These are phyloP conservation scores for Pecten maximus DNA, from an alignment of 2,888 invertebrate species.

Conservation along the genomic window DNA sequence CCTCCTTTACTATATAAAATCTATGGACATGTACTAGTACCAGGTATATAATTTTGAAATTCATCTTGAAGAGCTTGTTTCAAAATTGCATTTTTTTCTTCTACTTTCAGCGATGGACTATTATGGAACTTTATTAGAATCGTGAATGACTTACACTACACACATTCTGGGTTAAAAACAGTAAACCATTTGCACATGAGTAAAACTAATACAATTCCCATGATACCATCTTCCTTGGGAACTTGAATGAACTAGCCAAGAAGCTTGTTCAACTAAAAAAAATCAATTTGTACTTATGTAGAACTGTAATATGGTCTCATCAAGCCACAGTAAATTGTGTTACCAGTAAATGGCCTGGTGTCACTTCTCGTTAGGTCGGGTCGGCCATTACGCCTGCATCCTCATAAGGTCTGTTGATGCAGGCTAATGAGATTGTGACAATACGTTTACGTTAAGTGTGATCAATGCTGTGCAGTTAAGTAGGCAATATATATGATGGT, in stretches of 20 bases:
- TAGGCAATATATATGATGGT: not conserved
- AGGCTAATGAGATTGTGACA: not conserved
- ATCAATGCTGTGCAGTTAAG: not conserved
- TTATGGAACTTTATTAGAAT: too few relatives aligned
- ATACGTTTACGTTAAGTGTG: not conserved
- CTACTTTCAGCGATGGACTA: not conserved
- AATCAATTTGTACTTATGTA: constrained; percentile 17
- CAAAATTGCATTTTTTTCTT: not conserved
- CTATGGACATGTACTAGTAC: too few relatives aligned
- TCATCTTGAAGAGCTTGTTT: not conserved
- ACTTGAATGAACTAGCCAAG: not conserved
- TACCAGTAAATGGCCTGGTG: not conserved
- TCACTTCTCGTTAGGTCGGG: not conserved
- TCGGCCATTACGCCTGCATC: not conserved
- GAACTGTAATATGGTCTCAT: not conserved
- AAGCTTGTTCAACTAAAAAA: not conserved
- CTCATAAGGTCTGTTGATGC: not conserved
- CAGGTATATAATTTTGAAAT: not conserved
- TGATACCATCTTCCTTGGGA: not conserved
- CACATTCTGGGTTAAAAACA: not conserved
- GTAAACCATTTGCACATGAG: not conserved
- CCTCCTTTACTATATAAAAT: too few relatives aligned
- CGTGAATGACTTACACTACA: not conserved
- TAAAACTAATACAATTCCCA: not conserved
- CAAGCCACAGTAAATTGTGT: not conserved